These are phyloP conservation scores for Heliopora coerulea DNA, from an alignment of 92 coral and sea anemone genomes.

Conservation along the genomic window DNA sequence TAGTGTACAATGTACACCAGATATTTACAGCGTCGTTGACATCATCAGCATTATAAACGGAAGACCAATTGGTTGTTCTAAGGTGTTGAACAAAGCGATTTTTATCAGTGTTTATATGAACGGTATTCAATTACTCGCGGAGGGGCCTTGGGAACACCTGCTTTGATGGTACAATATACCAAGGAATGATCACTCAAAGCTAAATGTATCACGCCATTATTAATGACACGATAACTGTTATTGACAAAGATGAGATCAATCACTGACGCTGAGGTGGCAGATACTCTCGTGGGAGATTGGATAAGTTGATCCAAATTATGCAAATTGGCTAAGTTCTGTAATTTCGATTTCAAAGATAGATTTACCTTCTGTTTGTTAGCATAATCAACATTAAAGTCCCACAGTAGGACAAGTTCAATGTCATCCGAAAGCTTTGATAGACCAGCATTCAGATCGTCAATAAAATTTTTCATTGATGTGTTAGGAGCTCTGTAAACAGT, in stretches of 20 bases:
- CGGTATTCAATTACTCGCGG: constrained; percentile 46
- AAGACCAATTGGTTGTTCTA: constrained; percentile 48
- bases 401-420: background rate
- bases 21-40: constrained; percentile 41
- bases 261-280: constrained; percentile 22
- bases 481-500: constrained; percentile 18
- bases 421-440: constrained; percentile 3
- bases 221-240: constrained; percentile 31
- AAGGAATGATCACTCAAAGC: constrained; percentile 57
- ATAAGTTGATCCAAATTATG: background rate
- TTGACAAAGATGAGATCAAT: constrained; percentile 45
- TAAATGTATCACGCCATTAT: constrained; percentile 48
- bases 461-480: background rate
- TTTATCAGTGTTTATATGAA: constrained; percentile 53
- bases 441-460: constrained; percentile 1
- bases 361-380: background rate
- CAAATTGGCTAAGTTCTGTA: background rate
- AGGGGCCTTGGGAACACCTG: constrained; percentile 46
- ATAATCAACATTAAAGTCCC: constrained; percentile 20
- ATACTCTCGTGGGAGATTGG: constrained; percentile 40
- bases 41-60: constrained; percentile 28
- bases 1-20: background rate
- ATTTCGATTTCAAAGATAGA: background rate
- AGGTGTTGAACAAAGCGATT: constrained; percentile 43
- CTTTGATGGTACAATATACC: constrained; percentile 44